phyloP scores from a whole-genome alignment of 1,140 invertebrate genomes.

The Galendromus occidentalis region DNA sequence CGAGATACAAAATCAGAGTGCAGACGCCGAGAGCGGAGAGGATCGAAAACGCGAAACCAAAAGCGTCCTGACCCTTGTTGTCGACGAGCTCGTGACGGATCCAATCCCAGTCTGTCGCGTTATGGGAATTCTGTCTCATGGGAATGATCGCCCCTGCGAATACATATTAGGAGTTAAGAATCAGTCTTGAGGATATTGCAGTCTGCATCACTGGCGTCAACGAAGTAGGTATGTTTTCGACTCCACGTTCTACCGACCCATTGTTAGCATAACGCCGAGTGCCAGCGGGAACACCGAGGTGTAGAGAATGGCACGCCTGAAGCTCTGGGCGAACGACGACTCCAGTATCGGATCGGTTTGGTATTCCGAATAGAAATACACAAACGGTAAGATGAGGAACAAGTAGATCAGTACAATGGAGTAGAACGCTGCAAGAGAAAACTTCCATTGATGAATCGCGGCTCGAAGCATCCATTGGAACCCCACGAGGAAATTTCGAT shows the following conservation, averaged over 20 bases:
- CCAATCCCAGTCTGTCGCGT: not conserved
- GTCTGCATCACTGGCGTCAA: not conserved
- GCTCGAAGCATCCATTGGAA: not conserved
- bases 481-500: not conserved
- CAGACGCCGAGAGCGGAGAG: not conserved
- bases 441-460: not conserved
- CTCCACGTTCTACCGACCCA: not conserved
- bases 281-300: not conserved
- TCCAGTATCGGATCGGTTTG: not conserved
- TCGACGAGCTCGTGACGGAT: not conserved
- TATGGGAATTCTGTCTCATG: not conserved
- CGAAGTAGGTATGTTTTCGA: no score
- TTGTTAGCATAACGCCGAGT: not conserved
- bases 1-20: not conserved
- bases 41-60: not conserved
- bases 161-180: not conserved
- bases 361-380: slow-evolving; percentile 6
- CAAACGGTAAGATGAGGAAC: not conserved
- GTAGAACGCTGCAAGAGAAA: slow-evolving; percentile 5
- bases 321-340: not conserved
- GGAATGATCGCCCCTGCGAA: slow-evolving; percentile 5
- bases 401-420: not conserved
- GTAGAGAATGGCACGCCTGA: not conserved
- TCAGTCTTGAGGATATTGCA: not conserved
- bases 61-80: not conserved